Evolutionary conservation across 2,113 vertebrate species (phyloP), one percentile per base, ranked within the genome.

Genomic region (Carassius carassius): DNA sequence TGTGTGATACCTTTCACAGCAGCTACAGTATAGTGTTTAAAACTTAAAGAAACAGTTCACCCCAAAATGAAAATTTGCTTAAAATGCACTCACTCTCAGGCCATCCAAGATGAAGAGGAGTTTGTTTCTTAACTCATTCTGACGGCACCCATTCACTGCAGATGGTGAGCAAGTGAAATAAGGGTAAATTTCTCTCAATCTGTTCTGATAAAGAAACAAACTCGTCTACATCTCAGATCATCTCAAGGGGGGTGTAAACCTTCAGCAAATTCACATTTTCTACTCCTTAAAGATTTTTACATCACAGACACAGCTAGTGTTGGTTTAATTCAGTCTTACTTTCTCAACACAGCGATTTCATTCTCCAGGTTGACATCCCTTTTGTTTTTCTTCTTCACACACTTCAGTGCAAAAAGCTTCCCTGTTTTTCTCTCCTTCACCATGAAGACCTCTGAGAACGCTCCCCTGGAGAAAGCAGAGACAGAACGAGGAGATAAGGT

Each of bases 401-500:
- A 99, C 85, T 99, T 99, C 91, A 99, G 93, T 62, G 98, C 98
- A 32, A 96, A 98, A 78, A 92, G 92, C 86, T 98, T 96, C 1
- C 96, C 96, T 0, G 97, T 97, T 89, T 95, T 94, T 83, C 95
- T 96, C 86, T 99, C 97, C 87, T 97, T 98, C 90, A 98, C 98
- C 89, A 99, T 96, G 94, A 94, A 98, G 8, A 99, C 98, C 78
- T 99, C 97, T 0, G 98, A 98, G 91, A 99, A 99, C 1, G 98
- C 98, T 1, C 98, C 98, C 72, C 98, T 99, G 93, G 12, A 29
- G 4, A 54, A 14, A 41, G 17, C 49, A 67, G 35, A 60, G 51
- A 49, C 17, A 54, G 17, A 75, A 1, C 84, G 62, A 44, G 21
- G 6, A 17, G 23, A 56, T 25, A 13, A 70, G 73, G 84, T 79